A percentile compares a stretch with the other conserved stretches of the same genome.
Conservation (phyloP, 2,113 vertebrate genomes). For the Theropithecus gelada region DNA sequence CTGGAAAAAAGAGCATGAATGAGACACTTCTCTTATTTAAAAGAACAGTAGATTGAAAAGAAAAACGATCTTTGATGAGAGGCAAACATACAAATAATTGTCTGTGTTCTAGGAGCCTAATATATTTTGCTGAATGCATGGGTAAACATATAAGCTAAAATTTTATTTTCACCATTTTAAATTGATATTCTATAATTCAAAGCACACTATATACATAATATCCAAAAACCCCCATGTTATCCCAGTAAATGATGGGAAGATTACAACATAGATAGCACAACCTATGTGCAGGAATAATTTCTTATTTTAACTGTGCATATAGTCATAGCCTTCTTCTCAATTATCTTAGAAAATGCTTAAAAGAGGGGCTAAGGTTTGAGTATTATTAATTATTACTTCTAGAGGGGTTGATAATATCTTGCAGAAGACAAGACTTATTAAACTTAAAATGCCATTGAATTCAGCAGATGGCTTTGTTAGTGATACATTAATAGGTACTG, state of each 20-base stretch:
- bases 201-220: rapidly evolving
- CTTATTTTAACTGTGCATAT: not conserved
- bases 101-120: not conserved
- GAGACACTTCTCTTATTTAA: not conserved
- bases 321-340: not conserved
- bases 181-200: not conserved
- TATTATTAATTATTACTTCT: not conserved
- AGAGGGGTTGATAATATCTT: not conserved
- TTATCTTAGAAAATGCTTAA: not conserved
- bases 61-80: not conserved
- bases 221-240: not conserved
- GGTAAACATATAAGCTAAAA: not conserved
- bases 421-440: not conserved
- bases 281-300: not conserved
- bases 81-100: not conserved
- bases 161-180: not conserved
- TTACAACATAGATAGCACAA: not conserved
- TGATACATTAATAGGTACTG: not conserved
- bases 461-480: not conserved
- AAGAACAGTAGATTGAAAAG: not conserved
- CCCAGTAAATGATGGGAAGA: not conserved
- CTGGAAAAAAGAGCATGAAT: not conserved
- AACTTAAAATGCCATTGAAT: not conserved
- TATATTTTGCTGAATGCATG: not conserved
- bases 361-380: not conserved